Conservation (phyloP, 2,797 vertebrate species). For the Danio aesculapii region DNA sequence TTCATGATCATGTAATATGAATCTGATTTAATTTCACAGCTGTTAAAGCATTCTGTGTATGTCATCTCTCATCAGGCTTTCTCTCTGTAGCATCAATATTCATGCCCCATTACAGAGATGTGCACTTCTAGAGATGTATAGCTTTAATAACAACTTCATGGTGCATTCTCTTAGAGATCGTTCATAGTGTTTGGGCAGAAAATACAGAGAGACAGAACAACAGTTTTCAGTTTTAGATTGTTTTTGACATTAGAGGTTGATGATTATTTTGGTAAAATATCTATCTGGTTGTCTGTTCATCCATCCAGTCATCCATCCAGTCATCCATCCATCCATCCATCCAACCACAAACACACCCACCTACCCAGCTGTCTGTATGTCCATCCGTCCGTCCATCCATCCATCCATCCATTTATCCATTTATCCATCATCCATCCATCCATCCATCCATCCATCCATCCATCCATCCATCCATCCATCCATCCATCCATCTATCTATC, state of each 20-base stretch:
- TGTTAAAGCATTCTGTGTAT: slow-evolving; percentile 45
- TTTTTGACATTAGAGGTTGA: neutral
- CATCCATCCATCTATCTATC: too few species aligned
- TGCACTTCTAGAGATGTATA: slow-evolving; percentile 53
- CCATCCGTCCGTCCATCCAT: too few species aligned
- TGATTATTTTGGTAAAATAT: neutral
- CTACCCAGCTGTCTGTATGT: too few species aligned
- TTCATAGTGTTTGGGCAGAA: slow-evolving; percentile 48
- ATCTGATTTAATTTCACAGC: slow-evolving; percentile 60
- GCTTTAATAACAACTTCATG: slow-evolving; percentile 56
- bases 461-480: too few species aligned
- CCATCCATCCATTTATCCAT: too few species aligned
- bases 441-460: too few species aligned
- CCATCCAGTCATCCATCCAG: too few species aligned
- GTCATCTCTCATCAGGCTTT: slow-evolving; percentile 53
- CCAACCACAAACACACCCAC: too few species aligned
- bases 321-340: too few species aligned
- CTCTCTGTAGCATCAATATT: slow-evolving; percentile 59
- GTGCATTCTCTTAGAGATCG: slow-evolving; percentile 51
- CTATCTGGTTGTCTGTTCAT: too few species aligned
- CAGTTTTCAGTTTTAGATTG: neutral
- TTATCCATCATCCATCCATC: too few species aligned
- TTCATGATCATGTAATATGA: slow-evolving; percentile 58
- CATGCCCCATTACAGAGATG: slow-evolving; percentile 53
- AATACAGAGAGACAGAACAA: neutral